phyloP scores from a whole-genome alignment of 2,888 invertebrate genomes.

The Argyresthia goedartella region DNA sequence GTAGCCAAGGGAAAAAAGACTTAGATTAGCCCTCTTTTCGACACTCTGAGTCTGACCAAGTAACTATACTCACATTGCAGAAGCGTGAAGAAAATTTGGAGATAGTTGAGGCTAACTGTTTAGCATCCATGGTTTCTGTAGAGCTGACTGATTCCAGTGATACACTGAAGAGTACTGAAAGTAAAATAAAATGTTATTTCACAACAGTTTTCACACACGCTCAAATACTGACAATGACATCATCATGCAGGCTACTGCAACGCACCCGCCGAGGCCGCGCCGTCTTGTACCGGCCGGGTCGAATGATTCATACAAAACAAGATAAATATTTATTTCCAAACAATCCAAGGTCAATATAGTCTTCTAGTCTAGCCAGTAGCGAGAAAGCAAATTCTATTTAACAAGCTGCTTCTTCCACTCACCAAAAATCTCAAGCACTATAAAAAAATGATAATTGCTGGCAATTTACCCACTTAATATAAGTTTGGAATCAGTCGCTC shows the following conservation, averaged over 20 bases:
- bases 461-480: too few relatives aligned
- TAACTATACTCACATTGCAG: slow-evolving; percentile 66
- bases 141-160: slow-evolving; percentile 16
- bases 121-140: slow-evolving; percentile 36
- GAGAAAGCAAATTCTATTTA: neutral
- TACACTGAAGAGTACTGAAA: slow-evolving; percentile 31
- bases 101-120: slow-evolving; percentile 41
- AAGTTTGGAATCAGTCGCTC: too few relatives aligned
- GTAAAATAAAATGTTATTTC: neutral
- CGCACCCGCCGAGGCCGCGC: neutral
- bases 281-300: too few relatives aligned
- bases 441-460: too few relatives aligned
- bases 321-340: neutral
- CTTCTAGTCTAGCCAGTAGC: neutral
- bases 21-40: too few relatives aligned
- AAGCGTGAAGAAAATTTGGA: slow-evolving; percentile 57
- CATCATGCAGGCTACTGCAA: neutral
- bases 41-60: too few relatives aligned
- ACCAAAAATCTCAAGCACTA: neutral
- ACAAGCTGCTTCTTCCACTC: neutral
- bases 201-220: neutral
- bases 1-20: too few relatives aligned
- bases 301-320: neutral
- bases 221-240: neutral
- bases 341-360: neutral